Evolutionary conservation across 2,888 invertebrate genomes (phyloP), one percentile per base, ranked within the genome.

Genomic region (Phyto melanocephala): DNA sequence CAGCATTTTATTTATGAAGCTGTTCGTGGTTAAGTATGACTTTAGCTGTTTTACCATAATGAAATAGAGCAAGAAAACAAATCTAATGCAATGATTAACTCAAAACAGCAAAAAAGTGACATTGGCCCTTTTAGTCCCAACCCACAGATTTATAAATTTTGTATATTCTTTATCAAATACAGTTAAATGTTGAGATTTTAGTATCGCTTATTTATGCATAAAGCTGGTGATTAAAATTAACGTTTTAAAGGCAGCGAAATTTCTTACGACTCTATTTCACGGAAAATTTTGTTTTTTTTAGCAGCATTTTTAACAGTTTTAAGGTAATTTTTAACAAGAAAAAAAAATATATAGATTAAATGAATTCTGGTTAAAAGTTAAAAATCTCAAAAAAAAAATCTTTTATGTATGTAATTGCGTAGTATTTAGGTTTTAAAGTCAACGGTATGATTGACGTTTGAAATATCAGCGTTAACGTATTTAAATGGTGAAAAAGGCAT

Each of bases 101-200:
- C n/a, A n/a, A n/a, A n/a, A n/a, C n/a, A n/a, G n/a, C n/a, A n/a
- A n/a, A n/a, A n/a, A n/a, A n/a, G n/a, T n/a, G n/a, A n/a, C n/a
- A n/a, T n/a, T n/a, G n/a, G n/a, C n/a, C n/a, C n/a, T n/a, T n/a
- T n/a, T n/a, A n/a, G n/a, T n/a, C n/a, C n/a, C n/a, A n/a, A n/a
- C n/a, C n/a, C n/a, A n/a, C n/a, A n/a, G n/a, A n/a, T n/a, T n/a
- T n/a, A n/a, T n/a, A n/a, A n/a, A n/a, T n/a, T n/a, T n/a, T n/a
- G n/a, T n/a, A n/a, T n/a, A n/a, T n/a, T n/a, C n/a, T n/a, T n/a
- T n/a, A n/a, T n/a, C n/a, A n/a, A n/a, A n/a, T n/a, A n/a, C 37
- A 11, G n/a, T 35, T 42, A 60, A 62, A 62, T 11, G 50, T 60
- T 45, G 17, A 15, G 58, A 28, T 60, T 76, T 76, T 79, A 72